A percentile compares a stretch with the other conserved stretches of the same genome.
phyloP scores from a whole-genome alignment of 1,140 invertebrate species.

The Ridgeia piscesae region DNA sequence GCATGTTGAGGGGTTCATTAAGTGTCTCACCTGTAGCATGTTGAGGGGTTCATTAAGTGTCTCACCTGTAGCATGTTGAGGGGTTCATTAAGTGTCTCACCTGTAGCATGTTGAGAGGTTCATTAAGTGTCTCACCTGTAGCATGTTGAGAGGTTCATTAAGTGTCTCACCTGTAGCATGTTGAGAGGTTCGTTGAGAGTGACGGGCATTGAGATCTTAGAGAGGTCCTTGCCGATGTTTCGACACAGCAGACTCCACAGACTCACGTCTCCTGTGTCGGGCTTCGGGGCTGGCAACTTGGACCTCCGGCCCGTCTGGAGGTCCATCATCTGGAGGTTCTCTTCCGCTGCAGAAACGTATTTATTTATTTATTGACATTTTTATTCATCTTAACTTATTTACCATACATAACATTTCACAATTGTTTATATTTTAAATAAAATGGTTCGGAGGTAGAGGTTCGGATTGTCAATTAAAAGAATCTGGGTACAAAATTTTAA shows the following conservation, averaged over 20 bases:
- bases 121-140: too few species aligned
- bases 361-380: not conserved
- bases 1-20: too few species aligned
- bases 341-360: constrained; percentile 7
- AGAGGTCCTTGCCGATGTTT: constrained; percentile 97
- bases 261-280: constrained; percentile 86
- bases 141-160: not conserved
- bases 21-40: too few species aligned
- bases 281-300: constrained; percentile 77
- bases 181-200: constrained; percentile 94
- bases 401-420: too few species aligned
- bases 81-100: too few species aligned
- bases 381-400: not conserved
- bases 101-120: too few species aligned
- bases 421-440: too few species aligned
- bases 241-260: constrained; percentile 99
- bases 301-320: constrained; percentile 68
- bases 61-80: too few species aligned
- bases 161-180: constrained; percentile 73
- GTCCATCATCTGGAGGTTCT: constrained; percentile 21
- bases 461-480: too few species aligned
- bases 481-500: too few species aligned
- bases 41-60: too few species aligned
- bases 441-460: too few species aligned
- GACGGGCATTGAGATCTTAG: constrained; percentile 98